phyloP scores from a whole-genome alignment of 2,888 invertebrate genomes.

The Hyppa rectilinea region DNA sequence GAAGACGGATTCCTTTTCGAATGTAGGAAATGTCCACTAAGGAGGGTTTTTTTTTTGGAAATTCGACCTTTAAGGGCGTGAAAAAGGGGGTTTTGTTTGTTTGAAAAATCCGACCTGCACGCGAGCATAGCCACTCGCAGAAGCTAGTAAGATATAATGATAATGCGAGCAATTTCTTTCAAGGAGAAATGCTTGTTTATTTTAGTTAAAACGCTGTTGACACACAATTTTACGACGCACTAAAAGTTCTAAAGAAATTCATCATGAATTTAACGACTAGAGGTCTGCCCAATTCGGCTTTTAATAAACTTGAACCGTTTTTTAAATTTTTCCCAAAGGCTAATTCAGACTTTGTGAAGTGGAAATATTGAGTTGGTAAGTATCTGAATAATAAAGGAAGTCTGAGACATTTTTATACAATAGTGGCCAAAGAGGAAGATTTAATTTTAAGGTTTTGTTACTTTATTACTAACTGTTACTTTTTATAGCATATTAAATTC shows the following conservation, averaged over 20 bases:
- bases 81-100: too few species aligned
- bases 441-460: constrained; percentile 29
- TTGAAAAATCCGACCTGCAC: too few species aligned
- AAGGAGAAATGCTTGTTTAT: constrained; percentile 1
- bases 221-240: constrained; percentile 41
- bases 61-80: too few species aligned
- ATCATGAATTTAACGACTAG: constrained; percentile 50
- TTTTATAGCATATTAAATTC: constrained; percentile 18
- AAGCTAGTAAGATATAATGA: neutral
- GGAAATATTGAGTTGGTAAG: constrained; percentile 64
- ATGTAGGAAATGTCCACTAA: too few species aligned
- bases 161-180: neutral
- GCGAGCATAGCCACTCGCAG: too few species aligned
- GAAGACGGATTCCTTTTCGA: too few species aligned
- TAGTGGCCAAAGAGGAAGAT: constrained; percentile 35
- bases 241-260: constrained; percentile 49
- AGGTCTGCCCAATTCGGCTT: constrained; percentile 41
- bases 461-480: constrained; percentile 14
- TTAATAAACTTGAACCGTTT: constrained; percentile 60
- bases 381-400: constrained; percentile 62
- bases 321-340: constrained; percentile 50
- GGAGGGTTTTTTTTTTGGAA: too few species aligned
- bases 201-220: constrained; percentile 30
- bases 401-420: constrained; percentile 54
- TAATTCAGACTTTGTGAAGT: constrained; percentile 60